A percentile compares a stretch with the other conserved stretches of the same genome.
Evolutionary conservation across 2,888 invertebrate species (phyloP).

Genomic region (Halictus quadricinctus): DNA sequence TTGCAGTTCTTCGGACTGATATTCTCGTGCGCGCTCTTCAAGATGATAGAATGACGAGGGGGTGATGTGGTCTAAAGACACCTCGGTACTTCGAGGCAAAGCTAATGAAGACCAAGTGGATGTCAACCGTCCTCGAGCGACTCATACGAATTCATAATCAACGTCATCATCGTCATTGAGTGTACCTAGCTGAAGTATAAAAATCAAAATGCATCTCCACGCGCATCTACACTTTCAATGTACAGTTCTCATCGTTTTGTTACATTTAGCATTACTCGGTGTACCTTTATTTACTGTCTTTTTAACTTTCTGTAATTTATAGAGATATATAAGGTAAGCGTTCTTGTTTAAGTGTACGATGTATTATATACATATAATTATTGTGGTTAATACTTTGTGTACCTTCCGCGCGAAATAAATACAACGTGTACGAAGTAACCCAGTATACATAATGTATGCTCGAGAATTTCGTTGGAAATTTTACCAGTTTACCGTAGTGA

Average conservation of each 20-base stretch:
- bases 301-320: conserved; percentile 54
- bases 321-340: conserved; percentile 32
- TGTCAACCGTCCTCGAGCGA: conserved; percentile 50
- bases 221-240: conserved; percentile 59
- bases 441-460: neutral
- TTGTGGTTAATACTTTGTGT: conserved; percentile 48
- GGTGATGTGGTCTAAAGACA: conserved; percentile 35
- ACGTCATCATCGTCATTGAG: conserved; percentile 60
- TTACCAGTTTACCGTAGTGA: neutral
- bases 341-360: conserved; percentile 36
- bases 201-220: conserved; percentile 64
- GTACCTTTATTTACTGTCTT: conserved; percentile 35
- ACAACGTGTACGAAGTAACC: conserved; percentile 33
- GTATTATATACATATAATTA: conserved; percentile 27
- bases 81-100: conserved; percentile 33
- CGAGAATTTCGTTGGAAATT: neutral
- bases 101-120: conserved; percentile 44
- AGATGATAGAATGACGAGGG: conserved; percentile 87
- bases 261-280: conserved; percentile 44
- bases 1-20: conserved; percentile 92
- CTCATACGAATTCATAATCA: conserved; percentile 58
- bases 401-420: conserved; percentile 61
- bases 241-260: conserved; percentile 57
- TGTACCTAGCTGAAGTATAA: conserved; percentile 55
- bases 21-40: conserved; percentile 92